phyloP scores from a whole-genome alignment of 2,113 vertebrate species.

The Meriones unguiculatus region DNA sequence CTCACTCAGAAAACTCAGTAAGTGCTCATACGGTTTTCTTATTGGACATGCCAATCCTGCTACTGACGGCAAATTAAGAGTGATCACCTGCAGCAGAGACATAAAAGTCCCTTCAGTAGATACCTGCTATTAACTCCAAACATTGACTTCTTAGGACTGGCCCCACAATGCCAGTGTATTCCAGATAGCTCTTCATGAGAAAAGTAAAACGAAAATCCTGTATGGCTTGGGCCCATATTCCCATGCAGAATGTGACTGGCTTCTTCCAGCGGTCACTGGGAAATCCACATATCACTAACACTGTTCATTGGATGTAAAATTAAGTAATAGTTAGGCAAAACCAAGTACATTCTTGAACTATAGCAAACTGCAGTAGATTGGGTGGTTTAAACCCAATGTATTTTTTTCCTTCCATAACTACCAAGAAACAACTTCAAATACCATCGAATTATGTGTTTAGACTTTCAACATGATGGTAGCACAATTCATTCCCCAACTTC shows the following conservation, averaged over 20 bases:
- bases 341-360: background rate
- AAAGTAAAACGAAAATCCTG: background rate
- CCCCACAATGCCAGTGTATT: background rate
- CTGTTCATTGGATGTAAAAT: background rate
- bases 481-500: background rate
- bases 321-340: background rate
- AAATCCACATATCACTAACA: background rate
- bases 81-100: background rate
- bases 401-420: background rate
- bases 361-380: background rate
- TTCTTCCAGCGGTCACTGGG: conserved; percentile 8
- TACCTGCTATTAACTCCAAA: background rate
- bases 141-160: background rate
- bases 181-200: background rate
- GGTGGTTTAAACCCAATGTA: background rate
- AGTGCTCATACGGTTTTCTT: background rate
- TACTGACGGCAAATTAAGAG: background rate
- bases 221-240: background rate
- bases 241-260: background rate
- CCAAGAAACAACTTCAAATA: background rate
- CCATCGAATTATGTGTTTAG: background rate
- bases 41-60: background rate
- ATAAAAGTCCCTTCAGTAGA: background rate
- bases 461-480: background rate
- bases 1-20: background rate